Evolutionary conservation across 1,140 invertebrate species (phyloP), one percentile per base, ranked within the genome.

Genomic region (Agrypnia vestita): DNA sequence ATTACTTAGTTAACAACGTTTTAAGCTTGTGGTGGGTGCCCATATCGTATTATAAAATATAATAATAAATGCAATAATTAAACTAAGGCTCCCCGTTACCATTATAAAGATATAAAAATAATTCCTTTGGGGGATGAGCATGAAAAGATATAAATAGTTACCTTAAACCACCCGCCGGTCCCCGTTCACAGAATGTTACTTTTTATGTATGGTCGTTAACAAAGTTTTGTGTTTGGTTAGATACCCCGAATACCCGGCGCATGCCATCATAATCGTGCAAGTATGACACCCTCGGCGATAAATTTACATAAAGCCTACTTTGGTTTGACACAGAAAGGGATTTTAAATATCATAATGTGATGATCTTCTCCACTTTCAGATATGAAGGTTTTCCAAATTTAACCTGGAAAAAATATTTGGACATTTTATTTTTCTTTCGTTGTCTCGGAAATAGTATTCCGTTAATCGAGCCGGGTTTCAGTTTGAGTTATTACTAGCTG

Each of bases 281-380:
- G 44, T 21, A 74, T 44, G 71, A 74, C 71, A 51, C 49, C 71
- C 49, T 35, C 51, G 19, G 21, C 44, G 71, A 74, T 74, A 74
- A 74, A 56, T 74, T 74, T 74, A 56, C 71, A 74, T 74, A 74
- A 74, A 74, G 51, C 44, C 53, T 55, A 44, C 71, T 56, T 71
- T 55, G 21, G 35, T n/a, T 13, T 74, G 71, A 74, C 71, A 15
- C 13, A 21, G 51, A 15, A 74, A 43, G 19, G 71, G 49, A 55
- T 74, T 74, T 73, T 73, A 73, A 73, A 73, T 73, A 73, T 73
- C 69, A 21, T 43, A 25, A 73, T 73, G 25, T 21, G 67, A 71
- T 17, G 43, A 64, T 64, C 61, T 35, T 64, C 61, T 64, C 21
- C 43, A 15, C 4, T 47, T 71, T 19, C 10, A 53, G 12, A 53